A percentile compares a stretch with the other conserved stretches of the same genome.
Conservation (phyloP, 2,888 invertebrate genomes). For the Patella caerulea region DNA sequence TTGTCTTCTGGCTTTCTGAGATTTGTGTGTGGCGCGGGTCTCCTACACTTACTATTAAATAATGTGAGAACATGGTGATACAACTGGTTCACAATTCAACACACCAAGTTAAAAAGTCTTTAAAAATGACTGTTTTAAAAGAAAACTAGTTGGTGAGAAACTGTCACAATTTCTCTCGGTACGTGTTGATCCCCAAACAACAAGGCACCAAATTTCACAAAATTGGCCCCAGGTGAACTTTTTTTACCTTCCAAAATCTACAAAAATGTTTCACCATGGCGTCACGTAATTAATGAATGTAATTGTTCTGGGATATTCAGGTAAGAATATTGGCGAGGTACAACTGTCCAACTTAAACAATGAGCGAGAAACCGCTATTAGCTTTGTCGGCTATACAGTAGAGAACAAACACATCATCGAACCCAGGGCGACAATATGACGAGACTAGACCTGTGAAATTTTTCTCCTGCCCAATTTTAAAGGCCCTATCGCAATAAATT, state of each 20-base stretch:
- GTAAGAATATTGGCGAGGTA: background rate
- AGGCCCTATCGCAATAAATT: background rate
- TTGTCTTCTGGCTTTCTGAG: too few species aligned
- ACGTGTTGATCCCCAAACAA: slow-evolving; percentile 2
- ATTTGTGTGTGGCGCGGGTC: too few species aligned
- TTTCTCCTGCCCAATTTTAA: slow-evolving; percentile 2
- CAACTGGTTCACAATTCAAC: too few species aligned
- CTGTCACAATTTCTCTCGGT: background rate
- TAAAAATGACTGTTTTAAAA: background rate
- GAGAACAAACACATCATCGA: slow-evolving; percentile 1
- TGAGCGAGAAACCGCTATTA: slow-evolving; percentile 1
- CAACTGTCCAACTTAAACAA: background rate
- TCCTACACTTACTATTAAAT: too few species aligned
- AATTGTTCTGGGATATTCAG: background rate
- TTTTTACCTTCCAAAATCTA: slow-evolving; percentile 7
- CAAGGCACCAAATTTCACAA: slow-evolving; percentile 1
- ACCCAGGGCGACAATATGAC: slow-evolving; percentile 3
- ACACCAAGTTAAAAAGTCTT: too few species aligned
- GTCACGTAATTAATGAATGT: slow-evolving; percentile 9
- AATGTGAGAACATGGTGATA: too few species aligned
- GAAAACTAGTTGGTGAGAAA: background rate
- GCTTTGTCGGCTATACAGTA: background rate
- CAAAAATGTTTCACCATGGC: background rate
- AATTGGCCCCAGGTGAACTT: background rate
- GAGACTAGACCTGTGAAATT: background rate